Evolutionary conservation across 2,113 vertebrate genomes (phyloP), one percentile per base, ranked within the genome.

Genomic region (Psilopsiagon aymara): DNA sequence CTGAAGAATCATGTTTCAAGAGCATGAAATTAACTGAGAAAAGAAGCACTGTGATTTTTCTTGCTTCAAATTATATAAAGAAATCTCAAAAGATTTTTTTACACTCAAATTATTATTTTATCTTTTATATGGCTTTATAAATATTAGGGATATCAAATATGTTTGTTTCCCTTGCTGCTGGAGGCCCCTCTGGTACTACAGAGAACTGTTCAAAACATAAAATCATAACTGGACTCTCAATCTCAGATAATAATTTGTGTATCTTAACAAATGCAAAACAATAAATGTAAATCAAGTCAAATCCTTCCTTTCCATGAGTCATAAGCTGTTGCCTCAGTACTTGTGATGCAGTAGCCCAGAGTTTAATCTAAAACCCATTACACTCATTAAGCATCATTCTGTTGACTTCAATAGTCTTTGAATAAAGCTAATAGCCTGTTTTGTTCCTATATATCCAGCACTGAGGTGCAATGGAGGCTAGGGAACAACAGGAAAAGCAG

Each of bases 351-450:
- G 80, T 71, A 94, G 82, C 76, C 76, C 88, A 41, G 67, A 73
- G 59, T 82, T 94, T 93, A 90, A 85, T 95, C 69, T 96, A 85
- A 91, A 96, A 67, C 4, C n/a, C 74, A 67, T 89, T 95, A 68
- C 86, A 89, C 81, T 95, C 62, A 88, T 92, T 92, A 91, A 81
- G 74, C 70, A 53, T 87, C 90, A 90, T 97, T 96, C 86, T 92
- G 13, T 75, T 86, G 82, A 92, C 69, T 94, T 95, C 73, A 86
- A 8, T 66, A 39, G 88, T 79, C 77, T 93, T 93, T 92, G 83
- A 84, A 76, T 93, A 92, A 92, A 81, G 47, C 74, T 94, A 86
- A 92, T 60, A 78, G 88, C 74, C 49, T 85, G 18, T 84, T 95
- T 85, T 95, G 41, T 89, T 97, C 77, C 69, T 89, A 51, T 23